Percentiles rank a stretch among this genome's conserved stretches.
These are phyloP conservation scores for Diceros bicornis DNA, from an alignment of 2,797 vertebrate species.

Conservation along the genomic window DNA sequence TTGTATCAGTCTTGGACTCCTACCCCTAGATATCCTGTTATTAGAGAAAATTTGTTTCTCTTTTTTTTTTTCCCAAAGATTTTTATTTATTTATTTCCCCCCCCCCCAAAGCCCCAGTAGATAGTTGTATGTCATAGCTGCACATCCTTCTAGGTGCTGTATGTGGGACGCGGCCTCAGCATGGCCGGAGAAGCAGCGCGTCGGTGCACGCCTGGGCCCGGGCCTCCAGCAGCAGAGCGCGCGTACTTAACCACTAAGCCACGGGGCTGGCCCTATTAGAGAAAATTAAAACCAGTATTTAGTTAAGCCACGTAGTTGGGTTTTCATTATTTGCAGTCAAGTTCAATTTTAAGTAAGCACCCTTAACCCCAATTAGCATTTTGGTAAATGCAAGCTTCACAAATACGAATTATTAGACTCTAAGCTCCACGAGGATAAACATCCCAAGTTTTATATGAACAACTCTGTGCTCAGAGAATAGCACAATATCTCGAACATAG, in stretches of 20 bases:
- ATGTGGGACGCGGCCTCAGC: too few relatives aligned
- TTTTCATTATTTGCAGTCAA: not conserved
- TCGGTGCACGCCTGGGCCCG: too few relatives aligned
- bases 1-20: not conserved
- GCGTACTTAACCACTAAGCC: too few relatives aligned
- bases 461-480: not conserved
- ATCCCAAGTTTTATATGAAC: not conserved
- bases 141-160: too few relatives aligned
- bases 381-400: not conserved
- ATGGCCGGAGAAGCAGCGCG: too few relatives aligned
- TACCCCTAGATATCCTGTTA: not conserved
- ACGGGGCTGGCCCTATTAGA: too few relatives aligned
- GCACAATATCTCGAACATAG: not conserved
- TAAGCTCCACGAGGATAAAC: not conserved
- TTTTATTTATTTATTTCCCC: too few relatives aligned
- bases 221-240: too few relatives aligned
- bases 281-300: not conserved
- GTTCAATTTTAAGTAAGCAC: not conserved
- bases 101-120: too few relatives aligned
- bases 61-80: too few relatives aligned
- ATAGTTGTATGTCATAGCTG: too few relatives aligned
- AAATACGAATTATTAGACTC: not conserved
- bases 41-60: not conserved
- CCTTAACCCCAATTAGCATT: not conserved
- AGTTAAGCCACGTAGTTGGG: not conserved